These are phyloP conservation scores for Lacanobia wlatinum DNA, from an alignment of 2,888 invertebrate species.

Conservation along the genomic window DNA sequence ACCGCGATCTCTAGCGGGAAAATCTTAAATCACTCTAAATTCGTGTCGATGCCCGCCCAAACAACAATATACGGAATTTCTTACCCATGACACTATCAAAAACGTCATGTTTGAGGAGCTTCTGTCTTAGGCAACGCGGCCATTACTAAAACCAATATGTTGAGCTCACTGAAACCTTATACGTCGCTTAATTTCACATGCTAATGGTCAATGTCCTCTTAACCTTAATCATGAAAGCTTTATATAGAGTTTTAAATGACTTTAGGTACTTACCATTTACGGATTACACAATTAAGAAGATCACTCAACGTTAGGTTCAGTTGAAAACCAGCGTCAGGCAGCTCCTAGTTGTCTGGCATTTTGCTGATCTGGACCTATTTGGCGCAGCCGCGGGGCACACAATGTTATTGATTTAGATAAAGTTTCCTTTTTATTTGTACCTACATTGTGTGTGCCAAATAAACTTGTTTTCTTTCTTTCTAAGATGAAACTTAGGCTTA, in stretches of 20 bases:
- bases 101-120: conserved; percentile 23
- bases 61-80: conserved; percentile 43
- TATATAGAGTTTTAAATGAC: conserved; percentile 31
- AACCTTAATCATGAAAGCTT: conserved; percentile 56
- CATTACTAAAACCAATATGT: conserved; percentile 57
- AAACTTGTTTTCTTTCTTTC: no score
- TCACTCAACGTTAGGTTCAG: no score
- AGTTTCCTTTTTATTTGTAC: no score
- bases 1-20: conserved; percentile 87
- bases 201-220: conserved; percentile 43
- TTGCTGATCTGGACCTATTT: no score
- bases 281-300: conserved; percentile 15
- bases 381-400: no score
- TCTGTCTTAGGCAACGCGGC: conserved; percentile 24
- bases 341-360: no score
- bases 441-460: no score
- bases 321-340: no score
- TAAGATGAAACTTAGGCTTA: neutral
- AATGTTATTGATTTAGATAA: no score
- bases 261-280: conserved; percentile 9
- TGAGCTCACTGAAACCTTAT: conserved; percentile 54
- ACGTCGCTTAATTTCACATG: conserved; percentile 40
- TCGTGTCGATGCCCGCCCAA: conserved; percentile 75
- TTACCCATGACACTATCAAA: conserved; percentile 42
- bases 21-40: conserved; percentile 85